phyloP scores from a whole-genome alignment of 2,797 vertebrate species.

The Notoglanidium macrostoma region DNA sequence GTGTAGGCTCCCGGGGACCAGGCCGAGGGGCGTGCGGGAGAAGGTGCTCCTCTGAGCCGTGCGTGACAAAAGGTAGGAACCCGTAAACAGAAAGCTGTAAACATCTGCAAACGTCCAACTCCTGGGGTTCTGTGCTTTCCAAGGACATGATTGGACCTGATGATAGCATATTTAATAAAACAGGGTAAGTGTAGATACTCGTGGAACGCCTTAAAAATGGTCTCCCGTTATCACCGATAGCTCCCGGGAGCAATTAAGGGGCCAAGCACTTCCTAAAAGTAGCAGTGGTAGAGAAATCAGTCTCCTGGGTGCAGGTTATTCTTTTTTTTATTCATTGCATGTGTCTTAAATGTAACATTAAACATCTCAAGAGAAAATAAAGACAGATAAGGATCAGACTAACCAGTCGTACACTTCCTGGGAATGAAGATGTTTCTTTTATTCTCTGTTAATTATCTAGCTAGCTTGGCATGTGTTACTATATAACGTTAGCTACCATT shows the following conservation, averaged over 20 bases:
- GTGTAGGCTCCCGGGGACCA: conserved; percentile 25
- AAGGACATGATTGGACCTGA: not conserved
- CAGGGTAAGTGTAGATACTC: not conserved
- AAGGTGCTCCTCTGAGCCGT: conserved; percentile 18
- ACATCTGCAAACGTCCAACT: not conserved
- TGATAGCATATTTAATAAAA: not conserved
- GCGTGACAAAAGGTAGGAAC: conserved; percentile 44
- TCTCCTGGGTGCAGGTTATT: too few species aligned
- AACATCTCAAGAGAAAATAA: not conserved
- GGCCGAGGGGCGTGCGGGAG: not conserved
- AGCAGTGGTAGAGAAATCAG: too few species aligned
- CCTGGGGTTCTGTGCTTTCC: conserved; percentile 35
- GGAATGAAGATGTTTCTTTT: too few species aligned
- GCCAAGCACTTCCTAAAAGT: not conserved
- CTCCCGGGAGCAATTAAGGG: not conserved
- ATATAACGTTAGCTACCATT: too few species aligned
- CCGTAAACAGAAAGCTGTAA: not conserved
- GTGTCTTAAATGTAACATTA: too few species aligned
- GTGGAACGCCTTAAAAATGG: not conserved
- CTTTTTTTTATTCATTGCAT: not conserved
- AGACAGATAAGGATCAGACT: not conserved
- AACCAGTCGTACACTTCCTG: too few species aligned
- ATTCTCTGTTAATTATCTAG: too few species aligned
- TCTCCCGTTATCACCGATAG: not conserved
- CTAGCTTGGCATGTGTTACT: too few species aligned